A percentile compares a stretch with the other conserved stretches of the same genome.
These are phyloP conservation scores for Liolophura sinensis DNA, from an alignment of 1,140 invertebrate genomes.

Conservation along the genomic window DNA sequence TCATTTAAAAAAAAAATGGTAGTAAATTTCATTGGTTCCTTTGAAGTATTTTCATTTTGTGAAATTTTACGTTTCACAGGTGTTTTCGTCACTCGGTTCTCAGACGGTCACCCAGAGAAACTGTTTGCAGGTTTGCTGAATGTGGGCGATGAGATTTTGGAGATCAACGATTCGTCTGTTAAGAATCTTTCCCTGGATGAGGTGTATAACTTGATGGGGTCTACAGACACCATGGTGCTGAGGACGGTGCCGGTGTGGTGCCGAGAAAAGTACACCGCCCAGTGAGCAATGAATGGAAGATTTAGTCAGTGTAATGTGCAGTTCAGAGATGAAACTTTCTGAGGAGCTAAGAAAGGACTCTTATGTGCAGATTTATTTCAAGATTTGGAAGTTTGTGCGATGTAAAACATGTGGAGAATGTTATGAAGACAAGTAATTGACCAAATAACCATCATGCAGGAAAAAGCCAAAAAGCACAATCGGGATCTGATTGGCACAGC, in stretches of 20 bases:
- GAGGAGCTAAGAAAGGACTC: too few species aligned
- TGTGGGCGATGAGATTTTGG: conserved; percentile 55
- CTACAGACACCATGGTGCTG: conserved; percentile 23
- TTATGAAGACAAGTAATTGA: too few species aligned
- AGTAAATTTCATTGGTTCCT: neutral
- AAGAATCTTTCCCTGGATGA: conserved; percentile 34
- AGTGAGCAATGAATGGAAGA: too few species aligned
- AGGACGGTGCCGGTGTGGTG: conserved; percentile 4
- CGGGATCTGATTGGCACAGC: too few species aligned
- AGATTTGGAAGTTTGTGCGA: too few species aligned
- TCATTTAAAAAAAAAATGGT: neutral
- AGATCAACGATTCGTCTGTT: conserved; percentile 41
- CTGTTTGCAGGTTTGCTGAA: conserved; percentile 47
- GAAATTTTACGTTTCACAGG: conserved; percentile 37
- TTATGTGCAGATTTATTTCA: too few species aligned
- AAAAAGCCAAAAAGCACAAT: too few species aligned
- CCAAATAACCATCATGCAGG: too few species aligned
- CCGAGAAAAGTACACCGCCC: too few species aligned
- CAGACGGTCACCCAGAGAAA: conserved; percentile 38
- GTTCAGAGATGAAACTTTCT: too few species aligned
- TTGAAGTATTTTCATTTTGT: neutral
- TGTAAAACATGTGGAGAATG: too few species aligned
- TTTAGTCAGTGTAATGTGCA: too few species aligned
- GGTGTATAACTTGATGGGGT: conserved; percentile 39
- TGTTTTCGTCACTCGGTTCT: conserved; percentile 53